Percentiles rank a stretch among this genome's conserved stretches.
Conservation (phyloP, 37 sponge, comb jelly and placozoan species). For the Eunapius fragilis region DNA sequence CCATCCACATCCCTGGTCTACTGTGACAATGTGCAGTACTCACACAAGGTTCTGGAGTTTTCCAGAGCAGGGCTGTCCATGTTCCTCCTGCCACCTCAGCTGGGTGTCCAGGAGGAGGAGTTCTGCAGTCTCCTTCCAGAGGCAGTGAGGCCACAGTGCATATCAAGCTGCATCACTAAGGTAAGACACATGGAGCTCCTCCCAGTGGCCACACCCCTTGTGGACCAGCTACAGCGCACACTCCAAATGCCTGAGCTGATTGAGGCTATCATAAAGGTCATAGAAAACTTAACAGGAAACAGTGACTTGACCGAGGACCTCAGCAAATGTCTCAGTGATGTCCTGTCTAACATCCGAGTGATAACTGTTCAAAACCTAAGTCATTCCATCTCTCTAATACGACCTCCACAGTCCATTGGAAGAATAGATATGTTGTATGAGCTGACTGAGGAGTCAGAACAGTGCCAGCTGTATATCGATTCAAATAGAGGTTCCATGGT, state of each 20-base stretch:
- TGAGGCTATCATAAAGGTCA: neutral
- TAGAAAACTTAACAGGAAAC: neutral
- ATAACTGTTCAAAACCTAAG: constrained; percentile 15
- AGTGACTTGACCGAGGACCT: neutral
- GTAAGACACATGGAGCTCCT: neutral
- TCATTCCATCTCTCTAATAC: neutral
- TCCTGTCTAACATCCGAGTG: constrained; percentile 4
- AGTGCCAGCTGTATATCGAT: neutral
- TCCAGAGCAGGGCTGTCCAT: neutral
- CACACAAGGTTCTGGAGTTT: neutral
- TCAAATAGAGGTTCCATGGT: neutral
- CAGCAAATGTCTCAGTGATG: neutral
- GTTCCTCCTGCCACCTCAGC: neutral
- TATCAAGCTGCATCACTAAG: neutral
- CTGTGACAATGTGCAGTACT: constrained; percentile 10
- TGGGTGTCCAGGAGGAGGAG: neutral
- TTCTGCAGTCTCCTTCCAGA: neutral
- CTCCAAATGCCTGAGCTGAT: neutral
- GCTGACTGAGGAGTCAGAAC: neutral
- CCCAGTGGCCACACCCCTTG: neutral
- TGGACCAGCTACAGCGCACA: neutral
- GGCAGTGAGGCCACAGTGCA: neutral
- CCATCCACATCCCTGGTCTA: constrained; percentile 28
- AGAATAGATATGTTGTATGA: neutral
- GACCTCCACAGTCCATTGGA: neutral